Conservation (phyloP, 2,888 invertebrate genomes). For the Epirrita christyi region DNA sequence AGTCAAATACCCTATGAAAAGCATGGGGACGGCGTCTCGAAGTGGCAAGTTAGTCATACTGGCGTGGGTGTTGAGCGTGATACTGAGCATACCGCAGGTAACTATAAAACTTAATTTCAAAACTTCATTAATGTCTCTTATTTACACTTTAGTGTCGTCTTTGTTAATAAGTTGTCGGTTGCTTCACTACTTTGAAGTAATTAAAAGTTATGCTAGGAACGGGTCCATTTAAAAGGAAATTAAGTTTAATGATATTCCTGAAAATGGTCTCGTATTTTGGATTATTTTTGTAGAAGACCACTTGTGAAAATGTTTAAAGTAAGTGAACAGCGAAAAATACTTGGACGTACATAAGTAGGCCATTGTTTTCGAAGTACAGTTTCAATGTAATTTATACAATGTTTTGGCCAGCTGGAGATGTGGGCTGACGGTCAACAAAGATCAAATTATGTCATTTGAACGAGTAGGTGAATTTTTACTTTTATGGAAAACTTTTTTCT, state of each 20-base stretch:
- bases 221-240: conserved; percentile 19
- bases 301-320: conserved; percentile 16
- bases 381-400: neutral
- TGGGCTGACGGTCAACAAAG: neutral
- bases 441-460: neutral
- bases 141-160: conserved; percentile 8
- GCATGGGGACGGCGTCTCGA: conserved; percentile 87
- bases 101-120: conserved; percentile 53
- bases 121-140: conserved; percentile 10
- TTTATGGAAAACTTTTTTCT: too few species aligned
- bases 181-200: conserved; percentile 40
- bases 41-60: conserved; percentile 87
- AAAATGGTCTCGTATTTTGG: neutral
- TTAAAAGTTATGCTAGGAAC: conserved; percentile 45
- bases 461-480: too few species aligned
- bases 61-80: conserved; percentile 89
- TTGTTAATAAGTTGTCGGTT: conserved; percentile 28
- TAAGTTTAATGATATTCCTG: conserved; percentile 9
- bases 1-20: conserved; percentile 92
- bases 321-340: neutral
- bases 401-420: neutral
- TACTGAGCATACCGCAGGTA: conserved; percentile 94
- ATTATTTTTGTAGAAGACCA: conserved; percentile 10
- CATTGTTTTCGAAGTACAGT: neutral
- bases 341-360: neutral